Conservation (phyloP, 2,888 invertebrate species). For the Netelia melanura region DNA sequence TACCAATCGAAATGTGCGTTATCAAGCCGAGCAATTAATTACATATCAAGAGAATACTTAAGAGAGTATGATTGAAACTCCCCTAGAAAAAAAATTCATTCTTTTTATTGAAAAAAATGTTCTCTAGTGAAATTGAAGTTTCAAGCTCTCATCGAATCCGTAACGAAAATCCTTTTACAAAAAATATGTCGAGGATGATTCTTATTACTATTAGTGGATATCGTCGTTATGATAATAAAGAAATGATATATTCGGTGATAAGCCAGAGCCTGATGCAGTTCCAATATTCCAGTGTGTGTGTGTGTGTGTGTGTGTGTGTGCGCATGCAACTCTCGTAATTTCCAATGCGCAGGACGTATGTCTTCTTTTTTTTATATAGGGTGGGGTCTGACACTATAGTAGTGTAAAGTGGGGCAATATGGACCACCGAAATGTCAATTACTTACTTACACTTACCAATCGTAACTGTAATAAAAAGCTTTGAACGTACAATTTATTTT, state of each 20-base stretch:
- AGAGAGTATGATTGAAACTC: neutral
- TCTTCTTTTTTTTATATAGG: constrained; percentile 52
- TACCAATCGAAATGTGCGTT: neutral
- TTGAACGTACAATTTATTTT: no score
- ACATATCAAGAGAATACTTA: neutral
- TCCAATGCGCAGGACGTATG: constrained; percentile 77
- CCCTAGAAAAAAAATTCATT: neutral
- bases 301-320: neutral
- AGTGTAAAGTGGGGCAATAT: constrained; percentile 22
- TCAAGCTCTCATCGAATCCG: neutral
- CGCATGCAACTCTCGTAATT: constrained; percentile 70
- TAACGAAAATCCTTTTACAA: neutral
- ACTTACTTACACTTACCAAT: neutral
- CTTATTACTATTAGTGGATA: no score
- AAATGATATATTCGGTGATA: constrained; percentile 50
- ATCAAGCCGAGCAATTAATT: neutral
- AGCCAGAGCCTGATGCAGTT: constrained; percentile 32
- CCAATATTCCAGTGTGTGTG: neutral
- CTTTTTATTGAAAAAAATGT: no score
- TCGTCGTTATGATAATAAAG: neutral
- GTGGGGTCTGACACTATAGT: constrained; percentile 39
- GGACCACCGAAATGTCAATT: neutral
- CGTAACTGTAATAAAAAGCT: no score
- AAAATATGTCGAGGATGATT: no score
- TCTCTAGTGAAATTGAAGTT: neutral